Conservation (phyloP, 2,888 invertebrate species). For the Antheraea assamensis region DNA sequence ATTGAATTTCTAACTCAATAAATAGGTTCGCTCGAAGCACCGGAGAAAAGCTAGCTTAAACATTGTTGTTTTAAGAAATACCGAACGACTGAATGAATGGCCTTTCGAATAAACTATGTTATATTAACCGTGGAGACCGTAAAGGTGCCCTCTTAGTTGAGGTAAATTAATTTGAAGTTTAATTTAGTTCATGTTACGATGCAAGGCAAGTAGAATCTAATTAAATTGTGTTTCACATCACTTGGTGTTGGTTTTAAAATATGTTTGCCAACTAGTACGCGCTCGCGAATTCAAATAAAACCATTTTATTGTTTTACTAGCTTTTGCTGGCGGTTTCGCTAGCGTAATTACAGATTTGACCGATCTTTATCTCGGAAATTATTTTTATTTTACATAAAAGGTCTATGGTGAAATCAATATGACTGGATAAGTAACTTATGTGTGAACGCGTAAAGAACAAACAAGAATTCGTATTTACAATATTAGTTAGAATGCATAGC, state of each 20-base stretch:
- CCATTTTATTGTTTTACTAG: too few relatives aligned
- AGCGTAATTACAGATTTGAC: too few relatives aligned
- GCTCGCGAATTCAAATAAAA: too few relatives aligned
- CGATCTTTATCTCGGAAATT: too few relatives aligned
- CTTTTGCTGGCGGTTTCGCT: too few relatives aligned
- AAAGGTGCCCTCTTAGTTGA: slow-evolving; percentile 15
- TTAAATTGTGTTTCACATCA: not conserved
- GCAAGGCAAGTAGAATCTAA: slow-evolving; percentile 26
- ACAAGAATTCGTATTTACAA: too few relatives aligned
- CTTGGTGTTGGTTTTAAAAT: not conserved
- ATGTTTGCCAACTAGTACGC: too few relatives aligned
- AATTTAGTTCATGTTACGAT: slow-evolving; percentile 29
- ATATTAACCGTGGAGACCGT: slow-evolving; percentile 23
- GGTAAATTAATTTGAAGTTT: slow-evolving; percentile 37
- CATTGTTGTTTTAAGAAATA: slow-evolving; percentile 12
- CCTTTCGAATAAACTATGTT: slow-evolving; percentile 16
- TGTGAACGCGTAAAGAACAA: too few relatives aligned
- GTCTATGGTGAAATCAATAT: too few relatives aligned
- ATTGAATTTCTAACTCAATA: slow-evolving; percentile 9
- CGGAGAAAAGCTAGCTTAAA: not conserved
- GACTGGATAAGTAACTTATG: too few relatives aligned
- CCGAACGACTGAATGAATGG: not conserved
- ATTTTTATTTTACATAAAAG: too few relatives aligned
- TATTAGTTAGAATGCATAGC: too few relatives aligned
- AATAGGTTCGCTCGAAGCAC: not conserved